A percentile compares a stretch with the other conserved stretches of the same genome.
Evolutionary conservation across 1,140 invertebrate genomes (phyloP).

Genomic region (Polypedilum pembai): DNA sequence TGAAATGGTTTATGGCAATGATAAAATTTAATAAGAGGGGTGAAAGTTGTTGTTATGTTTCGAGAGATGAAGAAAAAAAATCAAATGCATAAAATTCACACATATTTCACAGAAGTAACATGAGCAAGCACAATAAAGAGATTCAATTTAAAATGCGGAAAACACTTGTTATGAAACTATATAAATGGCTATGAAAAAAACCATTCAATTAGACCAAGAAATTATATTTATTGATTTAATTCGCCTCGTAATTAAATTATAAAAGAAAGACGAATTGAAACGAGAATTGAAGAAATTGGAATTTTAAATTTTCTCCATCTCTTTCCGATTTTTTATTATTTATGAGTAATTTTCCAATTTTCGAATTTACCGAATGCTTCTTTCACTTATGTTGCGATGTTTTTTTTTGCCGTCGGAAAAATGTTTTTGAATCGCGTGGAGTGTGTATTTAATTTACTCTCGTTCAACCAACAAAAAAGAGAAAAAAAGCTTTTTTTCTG

Average conservation of each 20-base stretch:
- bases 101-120: slow-evolving; percentile 9
- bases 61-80: neutral
- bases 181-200: neutral
- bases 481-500: neutral
- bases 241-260: neutral
- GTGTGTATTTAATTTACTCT: neutral
- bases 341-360: neutral
- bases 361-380: neutral
- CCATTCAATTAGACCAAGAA: neutral
- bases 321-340: neutral
- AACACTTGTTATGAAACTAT: slow-evolving; percentile 20
- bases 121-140: neutral
- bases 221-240: neutral
- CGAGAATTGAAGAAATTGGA: no score
- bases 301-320: no score
- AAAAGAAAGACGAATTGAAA: neutral
- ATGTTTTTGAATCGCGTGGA: neutral
- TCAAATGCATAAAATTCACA: slow-evolving; percentile 13
- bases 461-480: neutral
- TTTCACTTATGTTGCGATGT: neutral
- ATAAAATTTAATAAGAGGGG: slow-evolving; percentile 9
- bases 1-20: neutral
- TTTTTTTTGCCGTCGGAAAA: neutral
- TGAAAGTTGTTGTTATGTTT: neutral
- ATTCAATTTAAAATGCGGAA: slow-evolving; percentile 5